Base-by-base conservation (phyloP, 2,797 vertebrate species). In the Buphagus erythrorhynchus region DNA sequence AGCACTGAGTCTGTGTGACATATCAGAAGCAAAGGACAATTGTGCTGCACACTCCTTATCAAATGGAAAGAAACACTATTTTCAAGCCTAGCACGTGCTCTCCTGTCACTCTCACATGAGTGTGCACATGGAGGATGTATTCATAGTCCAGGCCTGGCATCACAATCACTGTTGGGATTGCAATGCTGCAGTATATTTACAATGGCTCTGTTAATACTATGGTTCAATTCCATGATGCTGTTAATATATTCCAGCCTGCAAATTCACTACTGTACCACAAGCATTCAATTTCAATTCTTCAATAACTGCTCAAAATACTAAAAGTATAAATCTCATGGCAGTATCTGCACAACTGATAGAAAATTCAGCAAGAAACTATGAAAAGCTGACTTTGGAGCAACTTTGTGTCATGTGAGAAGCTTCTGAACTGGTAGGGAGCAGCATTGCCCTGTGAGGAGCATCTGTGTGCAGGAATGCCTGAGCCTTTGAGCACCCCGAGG, bases 1-100 rank as follows among this genome's bases (percentile, higher is more conserved):
- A 7, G 6, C 48, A 36, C 33, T 0, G 11, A 69, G 29, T 7
- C 25, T 40, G 38, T 8, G 2, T 9, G 65, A 79, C 4, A 2
- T 3, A 0, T 25, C 24, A 49, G 24, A 82, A 82, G 62, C 31
- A 29, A 76, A 72, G n/a, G 31, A 3, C 25, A 78, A 46, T 3
- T 5, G 2, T 45, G 73, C 26, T 52, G 26, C 9, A 26, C 22
- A 26, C 22, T 24, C 48, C 48, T 81, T 74, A 36, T 16, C 69
- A 43, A 7, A 31, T 3, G 1, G 21, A 45, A 65, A n/a, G 69
- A 63, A 94, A 84, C 43, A 29, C 38, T 31, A 25, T n/a, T 78
- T 82, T 21, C 59, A 33, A 49, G 31, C 33, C 35, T 12, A 61
- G 62, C 51, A 40, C 5, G 10, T 40, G 92, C 71, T 67, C 25